Base-by-base conservation (phyloP, 2,113 vertebrate species). In the Alaudala cheleensis region DNA sequence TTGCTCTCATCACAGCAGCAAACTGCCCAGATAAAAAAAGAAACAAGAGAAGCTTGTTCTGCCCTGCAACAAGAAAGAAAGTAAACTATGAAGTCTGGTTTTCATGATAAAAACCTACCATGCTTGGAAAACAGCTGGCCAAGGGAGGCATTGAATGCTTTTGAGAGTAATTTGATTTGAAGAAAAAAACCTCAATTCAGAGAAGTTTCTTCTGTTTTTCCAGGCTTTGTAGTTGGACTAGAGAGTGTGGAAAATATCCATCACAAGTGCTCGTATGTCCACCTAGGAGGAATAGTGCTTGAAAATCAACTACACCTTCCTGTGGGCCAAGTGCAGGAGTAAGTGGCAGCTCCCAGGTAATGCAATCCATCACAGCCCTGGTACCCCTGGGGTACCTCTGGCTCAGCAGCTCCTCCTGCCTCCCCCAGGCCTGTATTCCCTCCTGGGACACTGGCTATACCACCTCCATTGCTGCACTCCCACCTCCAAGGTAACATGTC, bases 371-470 rank as follows among this genome's bases (percentile, higher is more conserved):
- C 5, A 0, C 45, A 78, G 42, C 15, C 21, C 44, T 26, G 51
- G n/a, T 6, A 10, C 8, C 21, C 14, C 40, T 6, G n/a, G 37
- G 28, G 5, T 19, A 24, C 37, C 57, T 62, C 51, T 10, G 7
- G 15, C 39, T 51, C 44, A 45, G 54, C 31, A 56, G 21, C 49
- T 71, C 11, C 42, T 82, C 47, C 70, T n/a, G 37, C 25, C 23
- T 82, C 21, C 51, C 21, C 29, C 2, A 3, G 6, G 10, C 25
- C 44, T 39, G 14, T 24, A 31, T 53, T 28, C 11, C 14, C 14
- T 9, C 28, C 47, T 1, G 3, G 56, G 20, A 71, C 19, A 19
- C 4, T 0, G 0, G 42, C 12, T 40, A 16, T 39, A 72, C 5
- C 1, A 0, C 14, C 31, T 81, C 56, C 39, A n/a, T 3, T 70